These are phyloP conservation scores for Buceros bicornis DNA, from an alignment of 2,797 vertebrate species.

Conservation along the genomic window DNA sequence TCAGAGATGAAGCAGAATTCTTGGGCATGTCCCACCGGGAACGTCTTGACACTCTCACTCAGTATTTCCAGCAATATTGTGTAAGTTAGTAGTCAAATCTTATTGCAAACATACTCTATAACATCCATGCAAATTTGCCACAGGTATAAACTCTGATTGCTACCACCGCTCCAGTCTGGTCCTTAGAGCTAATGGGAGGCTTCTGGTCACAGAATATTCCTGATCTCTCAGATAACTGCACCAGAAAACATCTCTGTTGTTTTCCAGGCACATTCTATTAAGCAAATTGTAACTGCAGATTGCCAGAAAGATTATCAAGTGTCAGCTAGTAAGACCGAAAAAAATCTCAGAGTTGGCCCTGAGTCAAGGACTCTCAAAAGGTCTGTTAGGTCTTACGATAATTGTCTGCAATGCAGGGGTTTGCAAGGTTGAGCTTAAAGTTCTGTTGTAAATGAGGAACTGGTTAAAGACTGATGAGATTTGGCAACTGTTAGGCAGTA, in stretches of 20 bases:
- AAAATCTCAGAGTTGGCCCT: background rate
- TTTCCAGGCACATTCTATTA: constrained; percentile 15
- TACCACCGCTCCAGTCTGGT: background rate
- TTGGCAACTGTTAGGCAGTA: constrained; percentile 39
- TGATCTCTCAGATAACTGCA: constrained; percentile 3
- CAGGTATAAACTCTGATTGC: background rate
- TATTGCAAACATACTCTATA: background rate
- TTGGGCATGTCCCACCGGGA: constrained; percentile 64
- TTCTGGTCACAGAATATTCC: constrained; percentile 38
- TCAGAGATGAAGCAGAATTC: background rate
- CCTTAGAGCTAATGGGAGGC: background rate
- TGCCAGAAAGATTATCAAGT: constrained; percentile 60
- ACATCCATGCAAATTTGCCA: constrained; percentile 4
- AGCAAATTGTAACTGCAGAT: constrained; percentile 51
- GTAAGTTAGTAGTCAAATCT: background rate
- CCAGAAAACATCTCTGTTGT: constrained; percentile 29
- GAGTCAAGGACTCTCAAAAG: constrained; percentile 10
- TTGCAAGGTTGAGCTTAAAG: constrained; percentile 37
- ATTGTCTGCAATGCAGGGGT: background rate
- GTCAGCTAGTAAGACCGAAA: constrained; percentile 10
- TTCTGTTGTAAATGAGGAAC: constrained; percentile 42
- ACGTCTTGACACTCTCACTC: background rate
- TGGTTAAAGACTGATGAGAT: constrained; percentile 61
- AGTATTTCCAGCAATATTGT: background rate
- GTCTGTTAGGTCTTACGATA: background rate